Evolutionary conservation across 2,888 invertebrate species (phyloP).

Genomic region (Eucera pruinosa): DNA sequence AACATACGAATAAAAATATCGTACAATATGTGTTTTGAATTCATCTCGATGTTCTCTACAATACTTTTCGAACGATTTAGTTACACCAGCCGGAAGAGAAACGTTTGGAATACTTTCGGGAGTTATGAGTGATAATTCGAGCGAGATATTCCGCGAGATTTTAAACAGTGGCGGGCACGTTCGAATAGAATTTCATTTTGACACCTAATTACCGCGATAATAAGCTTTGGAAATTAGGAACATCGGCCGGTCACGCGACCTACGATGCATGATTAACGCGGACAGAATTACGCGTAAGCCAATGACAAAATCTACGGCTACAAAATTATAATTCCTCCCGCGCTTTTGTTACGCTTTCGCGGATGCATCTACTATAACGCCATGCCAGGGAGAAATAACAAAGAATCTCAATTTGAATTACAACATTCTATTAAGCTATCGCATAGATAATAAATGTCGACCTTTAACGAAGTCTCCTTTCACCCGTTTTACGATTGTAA

Average conservation of each 20-base stretch:
- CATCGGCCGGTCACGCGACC: constrained; percentile 6
- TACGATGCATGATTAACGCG: constrained; percentile 37
- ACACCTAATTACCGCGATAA: constrained; percentile 53
- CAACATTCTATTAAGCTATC: too few species aligned
- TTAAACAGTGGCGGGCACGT: background rate
- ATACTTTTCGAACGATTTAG: background rate
- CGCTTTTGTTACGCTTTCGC: background rate
- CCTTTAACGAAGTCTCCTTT: too few species aligned
- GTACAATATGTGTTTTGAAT: too few species aligned
- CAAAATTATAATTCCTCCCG: constrained; percentile 24
- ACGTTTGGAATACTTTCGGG: background rate
- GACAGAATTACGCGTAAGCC: constrained; percentile 39
- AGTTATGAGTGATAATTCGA: background rate
- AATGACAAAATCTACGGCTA: constrained; percentile 27
- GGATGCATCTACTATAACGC: too few species aligned
- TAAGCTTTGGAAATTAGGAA: constrained; percentile 55
- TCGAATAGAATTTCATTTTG: constrained; percentile 19
- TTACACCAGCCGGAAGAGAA: background rate
- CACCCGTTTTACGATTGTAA: too few species aligned
- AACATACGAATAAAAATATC: too few species aligned
- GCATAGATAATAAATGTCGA: too few species aligned
- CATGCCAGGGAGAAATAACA: too few species aligned
- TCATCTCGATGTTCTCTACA: too few species aligned
- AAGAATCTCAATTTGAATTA: too few species aligned
- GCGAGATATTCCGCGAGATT: background rate